A percentile compares a stretch with the other conserved stretches of the same genome.
Evolutionary conservation across 2,113 vertebrate species (phyloP).

Genomic region (Phrynosoma blainvillii): DNA sequence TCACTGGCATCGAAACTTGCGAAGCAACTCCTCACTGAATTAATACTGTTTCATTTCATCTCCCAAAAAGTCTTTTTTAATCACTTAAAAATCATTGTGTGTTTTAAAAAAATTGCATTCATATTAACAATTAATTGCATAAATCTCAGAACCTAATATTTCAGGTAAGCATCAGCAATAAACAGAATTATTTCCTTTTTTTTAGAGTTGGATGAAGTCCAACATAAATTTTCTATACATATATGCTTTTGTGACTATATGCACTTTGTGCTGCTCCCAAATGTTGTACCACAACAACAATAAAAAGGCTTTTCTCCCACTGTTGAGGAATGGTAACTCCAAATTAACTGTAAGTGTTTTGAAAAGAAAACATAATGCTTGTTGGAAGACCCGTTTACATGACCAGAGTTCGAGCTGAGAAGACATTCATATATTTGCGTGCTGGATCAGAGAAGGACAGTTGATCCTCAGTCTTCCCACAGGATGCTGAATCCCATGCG

Average conservation of each 20-base stretch:
- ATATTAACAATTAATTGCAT: slow-evolving; percentile 73
- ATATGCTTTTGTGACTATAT: slow-evolving; percentile 79
- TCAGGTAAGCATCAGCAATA: slow-evolving; percentile 79
- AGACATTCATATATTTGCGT: slow-evolving; percentile 90
- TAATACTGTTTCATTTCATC: slow-evolving; percentile 81
- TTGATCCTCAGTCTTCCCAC: slow-evolving; percentile 91
- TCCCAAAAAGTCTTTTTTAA: slow-evolving; percentile 61
- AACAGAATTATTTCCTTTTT: slow-evolving; percentile 69
- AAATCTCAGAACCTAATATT: slow-evolving; percentile 82
- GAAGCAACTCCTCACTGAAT: slow-evolving; percentile 67
- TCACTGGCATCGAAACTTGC: slow-evolving; percentile 37
- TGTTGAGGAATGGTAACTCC: slow-evolving; percentile 80
- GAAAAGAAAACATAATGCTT: slow-evolving; percentile 79
- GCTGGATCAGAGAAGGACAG: slow-evolving; percentile 83
- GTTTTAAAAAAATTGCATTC: slow-evolving; percentile 65
- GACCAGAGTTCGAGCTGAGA: slow-evolving; percentile 91
- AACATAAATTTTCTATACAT: slow-evolving; percentile 74
- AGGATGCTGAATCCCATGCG: slow-evolving; percentile 89
- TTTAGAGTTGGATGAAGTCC: slow-evolving; percentile 91
- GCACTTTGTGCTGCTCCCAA: slow-evolving; percentile 93
- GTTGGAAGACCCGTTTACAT: slow-evolving; percentile 81
- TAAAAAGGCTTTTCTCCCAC: slow-evolving; percentile 79
- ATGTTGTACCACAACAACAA: slow-evolving; percentile 97
- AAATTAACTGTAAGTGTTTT: slow-evolving; percentile 81
- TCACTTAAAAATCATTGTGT: slow-evolving; percentile 57